These are phyloP conservation scores for Natrix natrix DNA, from an alignment of 2,797 vertebrate genomes.

Conservation along the genomic window DNA sequence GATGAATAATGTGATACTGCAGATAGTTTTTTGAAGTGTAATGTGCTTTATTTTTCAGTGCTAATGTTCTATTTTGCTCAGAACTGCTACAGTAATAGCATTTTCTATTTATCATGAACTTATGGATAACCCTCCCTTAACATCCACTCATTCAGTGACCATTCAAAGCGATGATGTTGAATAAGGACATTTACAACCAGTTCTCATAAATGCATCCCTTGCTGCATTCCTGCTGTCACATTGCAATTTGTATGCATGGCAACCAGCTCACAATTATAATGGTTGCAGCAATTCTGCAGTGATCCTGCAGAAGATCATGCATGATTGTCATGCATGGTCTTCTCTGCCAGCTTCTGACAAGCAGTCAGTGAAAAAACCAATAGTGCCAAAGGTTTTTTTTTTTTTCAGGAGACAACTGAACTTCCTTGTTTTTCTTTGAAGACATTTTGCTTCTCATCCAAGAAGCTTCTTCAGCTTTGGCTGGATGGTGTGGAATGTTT, in stretches of 20 bases:
- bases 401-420: too few relatives aligned
- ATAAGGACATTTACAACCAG: background rate
- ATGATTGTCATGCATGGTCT: background rate
- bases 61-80: background rate
- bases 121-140: background rate
- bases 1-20: background rate
- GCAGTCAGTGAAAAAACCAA: background rate
- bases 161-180: background rate
- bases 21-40: background rate
- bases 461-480: too few relatives aligned
- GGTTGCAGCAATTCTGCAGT: background rate
- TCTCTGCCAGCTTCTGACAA: background rate
- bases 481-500: too few relatives aligned
- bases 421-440: too few relatives aligned
- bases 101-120: background rate
- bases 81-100: background rate
- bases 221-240: background rate
- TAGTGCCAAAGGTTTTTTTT: too few relatives aligned
- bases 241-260: background rate
- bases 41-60: background rate
- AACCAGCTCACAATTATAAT: background rate
- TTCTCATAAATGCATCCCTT: background rate
- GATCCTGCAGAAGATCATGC: background rate
- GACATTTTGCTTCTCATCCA: too few relatives aligned
- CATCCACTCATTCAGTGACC: background rate